A percentile compares a stretch with the other conserved stretches of the same genome.
Evolutionary conservation across 2,113 vertebrate genomes (phyloP).

Genomic region (Orthonyx spaldingii): DNA sequence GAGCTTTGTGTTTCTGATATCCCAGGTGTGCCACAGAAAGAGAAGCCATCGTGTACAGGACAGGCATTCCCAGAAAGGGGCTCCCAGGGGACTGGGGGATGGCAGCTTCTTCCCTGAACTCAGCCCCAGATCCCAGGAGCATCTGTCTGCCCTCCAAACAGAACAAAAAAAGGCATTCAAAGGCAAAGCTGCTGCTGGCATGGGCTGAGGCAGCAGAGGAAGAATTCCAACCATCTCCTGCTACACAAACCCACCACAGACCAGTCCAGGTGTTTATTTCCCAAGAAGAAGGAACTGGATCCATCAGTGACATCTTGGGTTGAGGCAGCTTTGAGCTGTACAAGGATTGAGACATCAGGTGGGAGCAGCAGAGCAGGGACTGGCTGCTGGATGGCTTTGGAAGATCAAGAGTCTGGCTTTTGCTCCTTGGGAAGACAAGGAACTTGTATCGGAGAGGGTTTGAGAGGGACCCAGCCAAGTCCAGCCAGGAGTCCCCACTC

Average conservation of each 20-base stretch:
- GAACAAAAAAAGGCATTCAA: neutral
- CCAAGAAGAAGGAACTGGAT: neutral
- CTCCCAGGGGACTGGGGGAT: neutral
- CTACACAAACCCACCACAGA: neutral
- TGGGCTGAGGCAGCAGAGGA: accelerated
- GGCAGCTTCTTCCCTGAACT: neutral
- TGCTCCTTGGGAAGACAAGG: neutral
- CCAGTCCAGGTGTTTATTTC: neutral
- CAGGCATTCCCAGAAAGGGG: neutral
- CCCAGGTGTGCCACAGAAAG: neutral
- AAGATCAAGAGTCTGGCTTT: neutral
- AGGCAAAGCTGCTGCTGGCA: neutral
- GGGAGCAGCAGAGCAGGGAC: neutral
- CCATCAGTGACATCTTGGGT: neutral
- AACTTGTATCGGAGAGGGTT: neutral
- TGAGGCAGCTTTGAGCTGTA: neutral
- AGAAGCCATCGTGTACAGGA: accelerated
- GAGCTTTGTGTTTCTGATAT: neutral
- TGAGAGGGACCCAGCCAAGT: neutral
- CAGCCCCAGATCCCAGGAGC: neutral
- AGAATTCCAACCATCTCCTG: neutral
- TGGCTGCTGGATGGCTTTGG: neutral
- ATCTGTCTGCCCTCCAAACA: neutral
- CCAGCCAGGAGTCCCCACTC: neutral
- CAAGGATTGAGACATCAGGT: neutral